Base-by-base conservation (phyloP, 2,888 invertebrate genomes). In the Melanostoma mellinum region DNA sequence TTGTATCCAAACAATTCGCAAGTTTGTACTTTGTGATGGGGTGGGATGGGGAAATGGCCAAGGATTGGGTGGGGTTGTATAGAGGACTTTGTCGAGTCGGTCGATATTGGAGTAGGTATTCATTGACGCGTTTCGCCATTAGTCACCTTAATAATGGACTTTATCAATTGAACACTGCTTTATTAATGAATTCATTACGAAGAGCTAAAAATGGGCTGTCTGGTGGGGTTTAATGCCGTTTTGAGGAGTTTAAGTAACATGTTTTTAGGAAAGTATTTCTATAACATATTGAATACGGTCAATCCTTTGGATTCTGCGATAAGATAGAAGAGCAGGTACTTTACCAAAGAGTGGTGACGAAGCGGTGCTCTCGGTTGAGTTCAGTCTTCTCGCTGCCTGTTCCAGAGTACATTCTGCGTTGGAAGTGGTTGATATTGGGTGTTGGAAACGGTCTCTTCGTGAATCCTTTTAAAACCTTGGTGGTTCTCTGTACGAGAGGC, bases 131-230 rank as follows among this genome's bases (percentile, higher is more conserved):
- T 74, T 79, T 84, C 79, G 65, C 69, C 84, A 84, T 84, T 74
- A 84, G 78, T 79, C 84, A 58, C 78, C 79, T 74, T 65, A 79
- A 84, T 84, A 84, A 84, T 74, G 73, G 79, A 52, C 60, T 60
- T 84, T 84, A 84, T 79, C 79, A 84, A 84, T 84, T 71, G 78
- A 84, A 79, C 84, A 73, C 79, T 74, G 74, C 69, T 84, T 84
- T 79, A 79, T 74, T 74, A 84, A 84, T 84, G 74, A 69, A 79
- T 84, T 79, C 74, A 84, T 84, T 84, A 74, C 55, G 42, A 79
- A 68, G 52, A 36, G 56, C 53, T 71, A 71, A 74, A 65, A 74
- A 56, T 42, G 46, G 9, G 36, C 6, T 48, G 36, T 52, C 9
- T 35, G 30, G 2, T 20, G 36, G 8, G 33, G 44, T 36, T 53